Evolutionary conservation across 2,797 vertebrate species (phyloP), one percentile per base, ranked within the genome.

Genomic region (Sylvia borin): DNA sequence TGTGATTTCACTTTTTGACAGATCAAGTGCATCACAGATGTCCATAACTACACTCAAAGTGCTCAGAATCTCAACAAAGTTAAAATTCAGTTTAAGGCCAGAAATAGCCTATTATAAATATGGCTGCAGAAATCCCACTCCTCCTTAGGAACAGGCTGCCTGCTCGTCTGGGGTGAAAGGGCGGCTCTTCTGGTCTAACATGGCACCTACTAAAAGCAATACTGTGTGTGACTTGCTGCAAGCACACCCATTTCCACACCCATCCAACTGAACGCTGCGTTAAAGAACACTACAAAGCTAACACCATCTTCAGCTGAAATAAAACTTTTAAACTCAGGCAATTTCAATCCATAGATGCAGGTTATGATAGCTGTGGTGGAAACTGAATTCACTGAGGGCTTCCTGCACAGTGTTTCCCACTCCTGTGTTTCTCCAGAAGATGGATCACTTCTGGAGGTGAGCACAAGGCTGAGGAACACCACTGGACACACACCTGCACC

Each of bases 31-130:
- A 51, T 38, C 43, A 26, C 64, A 48, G 27, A 48, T 19, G 16
- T 10, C 55, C 9, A 1, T 3, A 74, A 11, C 51, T 18, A 15
- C 0, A 7, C 1, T 25, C 26, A 9, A 83, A 73, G 18, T 8
- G 10, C 38, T 86, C 3, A 0, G 38, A 58, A 45, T 16, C 38
- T 57, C 65, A 26, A 40, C 27, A 0, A 14, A 53, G n/a, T 40
- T 65, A 53, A 72, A 60, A 65, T 0, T 7, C 6, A 17, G 29
- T n/a, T 55, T 53, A 53, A 53, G 65, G 68, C 16, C n/a, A 61
- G 48, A 80, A 76, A n/a, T 32, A 45, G 1, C 13, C 3, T 45
- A 5, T 38, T 15, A 45, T 8, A 76, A 38, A 26, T 4, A 47
- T 0, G 16, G 50, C 45, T 76, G 47, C 70, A 87, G 47, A 65